These are phyloP conservation scores for Emydura subglobosa DNA, from an alignment of 2,113 vertebrate species.

Conservation along the genomic window DNA sequence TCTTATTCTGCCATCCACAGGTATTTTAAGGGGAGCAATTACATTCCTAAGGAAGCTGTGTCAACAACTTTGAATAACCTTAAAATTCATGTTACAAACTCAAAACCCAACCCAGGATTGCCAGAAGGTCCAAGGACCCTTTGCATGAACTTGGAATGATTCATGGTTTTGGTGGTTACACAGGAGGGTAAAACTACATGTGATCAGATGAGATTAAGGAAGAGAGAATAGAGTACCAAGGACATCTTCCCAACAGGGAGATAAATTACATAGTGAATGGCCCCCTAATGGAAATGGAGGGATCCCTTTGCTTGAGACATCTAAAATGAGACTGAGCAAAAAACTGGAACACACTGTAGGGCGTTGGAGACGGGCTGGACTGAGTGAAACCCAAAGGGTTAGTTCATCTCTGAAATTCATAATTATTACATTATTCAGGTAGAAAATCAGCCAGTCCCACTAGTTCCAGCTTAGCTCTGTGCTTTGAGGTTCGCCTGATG, in stretches of 20 bases:
- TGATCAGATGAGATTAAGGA: too few species aligned
- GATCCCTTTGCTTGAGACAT: not conserved
- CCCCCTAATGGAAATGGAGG: not conserved
- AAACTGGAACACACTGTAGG: not conserved
- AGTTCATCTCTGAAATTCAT: not conserved
- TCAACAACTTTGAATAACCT: not conserved
- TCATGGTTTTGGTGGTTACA: not conserved
- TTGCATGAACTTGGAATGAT: not conserved
- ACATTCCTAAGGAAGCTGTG: not conserved
- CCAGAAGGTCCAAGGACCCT: not conserved
- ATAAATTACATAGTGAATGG: not conserved
- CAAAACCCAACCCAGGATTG: not conserved
- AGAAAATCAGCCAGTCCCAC: not conserved
- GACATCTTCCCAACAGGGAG: not conserved
- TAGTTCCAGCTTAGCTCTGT: not conserved
- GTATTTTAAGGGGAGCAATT: not conserved
- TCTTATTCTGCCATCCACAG: not conserved
- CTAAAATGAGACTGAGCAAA: not conserved
- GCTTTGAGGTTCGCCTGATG: not conserved
- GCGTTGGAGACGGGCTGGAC: not conserved
- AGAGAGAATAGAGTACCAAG: too few species aligned
- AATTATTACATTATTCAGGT: not conserved
- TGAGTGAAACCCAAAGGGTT: not conserved
- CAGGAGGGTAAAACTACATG: not conserved
- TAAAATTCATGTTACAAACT: not conserved